Percentiles rank a stretch among this genome's conserved stretches.
Conservation (phyloP, 2,797 vertebrate species). For the Chloroceryle inda region DNA sequence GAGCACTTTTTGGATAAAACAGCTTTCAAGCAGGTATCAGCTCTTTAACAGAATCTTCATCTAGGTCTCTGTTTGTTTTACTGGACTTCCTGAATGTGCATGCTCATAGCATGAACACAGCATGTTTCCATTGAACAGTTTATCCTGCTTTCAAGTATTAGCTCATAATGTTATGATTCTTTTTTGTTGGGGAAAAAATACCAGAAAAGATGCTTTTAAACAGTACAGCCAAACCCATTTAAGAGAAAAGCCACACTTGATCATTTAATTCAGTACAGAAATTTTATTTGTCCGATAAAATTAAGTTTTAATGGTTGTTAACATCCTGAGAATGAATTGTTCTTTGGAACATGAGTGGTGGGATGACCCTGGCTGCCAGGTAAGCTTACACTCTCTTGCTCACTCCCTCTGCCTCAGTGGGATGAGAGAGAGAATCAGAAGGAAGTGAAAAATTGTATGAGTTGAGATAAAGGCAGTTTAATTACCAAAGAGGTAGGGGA, state of each 20-base stretch:
- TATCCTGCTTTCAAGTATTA: not conserved
- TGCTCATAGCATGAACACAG: not conserved
- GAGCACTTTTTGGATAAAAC: not conserved
- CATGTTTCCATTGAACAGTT: not conserved
- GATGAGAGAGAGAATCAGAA: not conserved
- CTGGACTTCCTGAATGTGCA: not conserved
- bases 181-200: not conserved
- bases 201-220: not conserved
- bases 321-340: not conserved
- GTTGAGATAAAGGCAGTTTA: not conserved
- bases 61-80: not conserved
- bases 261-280: not conserved
- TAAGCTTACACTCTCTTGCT: rapidly evolving
- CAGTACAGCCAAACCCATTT: not conserved
- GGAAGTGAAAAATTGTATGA: not conserved
- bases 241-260: not conserved
- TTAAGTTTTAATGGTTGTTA: not conserved
- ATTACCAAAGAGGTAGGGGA: not conserved
- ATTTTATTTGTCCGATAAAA: not conserved
- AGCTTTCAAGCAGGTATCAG: not conserved
- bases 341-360: not conserved
- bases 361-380: not conserved
- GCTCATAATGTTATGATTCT: not conserved
- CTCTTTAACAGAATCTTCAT: not conserved
- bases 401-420: not conserved